Base-by-base conservation (phyloP, 2,888 invertebrate genomes). In the Sipha maydis region DNA sequence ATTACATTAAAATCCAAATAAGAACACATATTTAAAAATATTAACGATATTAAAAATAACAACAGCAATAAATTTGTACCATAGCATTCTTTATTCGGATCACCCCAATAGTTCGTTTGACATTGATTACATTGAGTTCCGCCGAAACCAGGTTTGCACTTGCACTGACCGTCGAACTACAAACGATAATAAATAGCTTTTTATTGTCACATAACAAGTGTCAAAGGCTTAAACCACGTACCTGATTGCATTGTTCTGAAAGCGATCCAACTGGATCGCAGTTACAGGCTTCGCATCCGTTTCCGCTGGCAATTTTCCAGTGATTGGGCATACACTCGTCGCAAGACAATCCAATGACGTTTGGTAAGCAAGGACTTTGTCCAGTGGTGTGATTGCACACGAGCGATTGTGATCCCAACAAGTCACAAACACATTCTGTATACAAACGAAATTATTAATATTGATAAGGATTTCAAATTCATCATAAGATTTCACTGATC, bases 81-180 rank as follows among this genome's bases (percentile, higher is more conserved):
- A 91, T 94, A 94, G 91, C 98, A 98, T 92, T 97, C 94, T 54
- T 95, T 93, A 91, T 96, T 96, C 21, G 99, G 99, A 93, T 98
- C 95, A 89, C 99, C 99, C 96, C 97, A 99, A 92, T 95, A 96
- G 91, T 96, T 95, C 90, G 96, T 95, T 93, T 97, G 96, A 92
- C 99, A 99, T 92, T 99, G 97, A 92, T 98, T 96, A 92, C 99
- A 99, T 90, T 96, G 96, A 69, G 97, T 94, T 9, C 99, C 99
- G 77, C 99, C 99, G 91, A 99, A 97, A 1, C 98, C 98, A 79
- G 94, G 94, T 91, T 94, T 96, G 92, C 99, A 99, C 31, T 95
- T 94, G 92, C 99, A 99, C 92, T 97, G 97, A 0, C 99, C 99
- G 91, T 97, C 96, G 92, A 94, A 98, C 93, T 95, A 91, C 38